phyloP scores from a whole-genome alignment of 2,888 invertebrate genomes.

The Ctenicera cuprea region DNA sequence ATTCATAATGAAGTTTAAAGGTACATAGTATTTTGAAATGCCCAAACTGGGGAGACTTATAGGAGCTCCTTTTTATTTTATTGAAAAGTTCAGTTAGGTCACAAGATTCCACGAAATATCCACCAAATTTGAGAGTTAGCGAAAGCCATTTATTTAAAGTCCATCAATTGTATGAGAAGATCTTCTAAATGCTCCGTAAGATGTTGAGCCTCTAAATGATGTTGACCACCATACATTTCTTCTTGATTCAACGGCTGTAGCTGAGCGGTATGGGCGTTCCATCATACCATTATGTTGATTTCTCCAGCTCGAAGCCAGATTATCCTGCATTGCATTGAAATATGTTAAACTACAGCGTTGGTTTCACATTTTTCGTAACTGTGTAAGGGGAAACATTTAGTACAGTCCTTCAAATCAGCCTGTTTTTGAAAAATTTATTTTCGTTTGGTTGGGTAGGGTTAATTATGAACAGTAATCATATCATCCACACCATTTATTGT shows the following conservation, averaged over 20 bases:
- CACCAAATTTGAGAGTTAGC: no score
- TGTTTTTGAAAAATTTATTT: background rate
- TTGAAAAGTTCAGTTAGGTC: no score
- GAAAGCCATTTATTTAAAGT: constrained; percentile 15
- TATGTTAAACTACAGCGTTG: constrained; percentile 24
- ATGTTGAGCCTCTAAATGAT: constrained; percentile 37
- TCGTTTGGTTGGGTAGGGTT: background rate
- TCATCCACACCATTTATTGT: background rate
- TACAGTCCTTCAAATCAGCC: constrained; percentile 6
- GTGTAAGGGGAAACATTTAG: constrained; percentile 2
- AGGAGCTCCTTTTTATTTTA: no score
- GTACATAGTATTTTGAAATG: no score
- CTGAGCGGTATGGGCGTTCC: constrained; percentile 43
- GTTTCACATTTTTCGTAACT: constrained; percentile 4
- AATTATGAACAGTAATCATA: no score
- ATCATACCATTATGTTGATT: constrained; percentile 36
- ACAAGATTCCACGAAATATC: no score
- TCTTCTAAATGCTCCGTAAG: constrained; percentile 42
- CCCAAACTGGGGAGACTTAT: no score
- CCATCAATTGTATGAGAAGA: constrained; percentile 45
- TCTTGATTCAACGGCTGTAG: constrained; percentile 32
- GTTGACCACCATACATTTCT: constrained; percentile 44
- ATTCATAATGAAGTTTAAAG: no score
- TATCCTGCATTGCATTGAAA: constrained; percentile 51
- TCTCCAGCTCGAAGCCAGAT: constrained; percentile 50